Conservation (phyloP, 2,113 vertebrate species). For the Dipodomys ordii region DNA sequence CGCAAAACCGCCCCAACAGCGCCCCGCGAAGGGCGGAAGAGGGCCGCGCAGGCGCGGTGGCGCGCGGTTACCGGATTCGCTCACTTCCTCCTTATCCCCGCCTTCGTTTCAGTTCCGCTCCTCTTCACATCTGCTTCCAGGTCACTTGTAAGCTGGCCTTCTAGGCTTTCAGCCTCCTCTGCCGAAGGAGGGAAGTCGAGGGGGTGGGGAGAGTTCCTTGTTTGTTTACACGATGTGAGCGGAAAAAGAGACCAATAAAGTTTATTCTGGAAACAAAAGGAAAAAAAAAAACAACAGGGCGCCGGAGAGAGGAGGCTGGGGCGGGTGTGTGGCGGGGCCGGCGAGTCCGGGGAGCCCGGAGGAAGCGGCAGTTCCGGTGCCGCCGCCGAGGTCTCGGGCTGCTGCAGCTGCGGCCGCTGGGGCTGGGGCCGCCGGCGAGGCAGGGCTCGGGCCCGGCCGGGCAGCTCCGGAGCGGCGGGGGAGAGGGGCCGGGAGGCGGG, state of each 20-base stretch:
- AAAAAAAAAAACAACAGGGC: constrained; percentile 64
- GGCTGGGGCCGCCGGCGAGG: constrained; percentile 68
- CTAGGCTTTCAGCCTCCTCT: constrained; percentile 62
- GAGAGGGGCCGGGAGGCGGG: constrained; percentile 68
- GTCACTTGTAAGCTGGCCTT: constrained; percentile 50
- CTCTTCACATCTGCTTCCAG: constrained; percentile 70
- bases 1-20: too few relatives aligned
- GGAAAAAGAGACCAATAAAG: constrained; percentile 85
- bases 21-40: constrained; percentile 54
- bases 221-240: constrained; percentile 85
- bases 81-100: not conserved
- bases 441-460: constrained; percentile 80
- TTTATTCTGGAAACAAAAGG: constrained; percentile 83
- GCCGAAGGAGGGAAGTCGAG: constrained; percentile 62
- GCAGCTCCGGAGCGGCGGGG: constrained; percentile 79
- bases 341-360: constrained; percentile 47
- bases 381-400: constrained; percentile 61
- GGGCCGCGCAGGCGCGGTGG: constrained; percentile 55
- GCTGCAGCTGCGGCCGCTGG: constrained; percentile 67
- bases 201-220: constrained; percentile 81
- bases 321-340: constrained; percentile 71
- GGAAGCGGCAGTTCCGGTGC: constrained; percentile 79
- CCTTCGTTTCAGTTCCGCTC: constrained; percentile 68
- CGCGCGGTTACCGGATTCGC: not conserved
- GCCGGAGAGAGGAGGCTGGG: constrained; percentile 76